These are phyloP conservation scores for Asobara japonica DNA, from an alignment of 1,140 invertebrate genomes.

Conservation along the genomic window DNA sequence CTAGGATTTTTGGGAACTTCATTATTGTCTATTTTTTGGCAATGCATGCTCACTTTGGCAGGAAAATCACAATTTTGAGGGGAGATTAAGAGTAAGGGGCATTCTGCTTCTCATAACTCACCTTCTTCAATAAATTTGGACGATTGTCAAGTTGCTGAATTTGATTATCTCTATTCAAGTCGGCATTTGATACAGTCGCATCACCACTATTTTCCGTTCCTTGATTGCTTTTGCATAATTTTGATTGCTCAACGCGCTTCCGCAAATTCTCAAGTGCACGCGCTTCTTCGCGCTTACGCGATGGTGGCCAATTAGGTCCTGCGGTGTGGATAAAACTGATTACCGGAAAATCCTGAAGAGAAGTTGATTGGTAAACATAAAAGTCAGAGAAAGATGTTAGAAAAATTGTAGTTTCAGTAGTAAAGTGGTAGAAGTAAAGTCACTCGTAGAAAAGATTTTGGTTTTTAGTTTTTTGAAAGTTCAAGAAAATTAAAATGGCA, in stretches of 20 bases:
- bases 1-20: too few relatives aligned
- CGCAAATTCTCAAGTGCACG: constrained; percentile 62
- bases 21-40: too few relatives aligned
- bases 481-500: background rate
- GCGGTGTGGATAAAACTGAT: constrained; percentile 60
- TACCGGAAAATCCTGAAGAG: constrained; percentile 51
- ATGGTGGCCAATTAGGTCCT: constrained; percentile 62
- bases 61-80: too few relatives aligned
- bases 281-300: constrained; percentile 64
- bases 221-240: constrained; percentile 52
- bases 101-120: constrained; percentile 34
- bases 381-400: background rate
- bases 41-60: too few relatives aligned
- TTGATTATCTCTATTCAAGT: constrained; percentile 40
- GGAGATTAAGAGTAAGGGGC: too few relatives aligned
- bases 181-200: constrained; percentile 40
- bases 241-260: constrained; percentile 60
- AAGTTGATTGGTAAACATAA: background rate
- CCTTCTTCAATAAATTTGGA: constrained; percentile 63
- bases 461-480: background rate
- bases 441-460: too few relatives aligned
- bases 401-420: too few relatives aligned
- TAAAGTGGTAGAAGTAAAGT: too few relatives aligned
- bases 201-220: constrained; percentile 42
- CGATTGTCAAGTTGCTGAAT: constrained; percentile 58